These are phyloP conservation scores for Hemicrepidius hirtus DNA, from an alignment of 2,888 invertebrate species.

Conservation along the genomic window DNA sequence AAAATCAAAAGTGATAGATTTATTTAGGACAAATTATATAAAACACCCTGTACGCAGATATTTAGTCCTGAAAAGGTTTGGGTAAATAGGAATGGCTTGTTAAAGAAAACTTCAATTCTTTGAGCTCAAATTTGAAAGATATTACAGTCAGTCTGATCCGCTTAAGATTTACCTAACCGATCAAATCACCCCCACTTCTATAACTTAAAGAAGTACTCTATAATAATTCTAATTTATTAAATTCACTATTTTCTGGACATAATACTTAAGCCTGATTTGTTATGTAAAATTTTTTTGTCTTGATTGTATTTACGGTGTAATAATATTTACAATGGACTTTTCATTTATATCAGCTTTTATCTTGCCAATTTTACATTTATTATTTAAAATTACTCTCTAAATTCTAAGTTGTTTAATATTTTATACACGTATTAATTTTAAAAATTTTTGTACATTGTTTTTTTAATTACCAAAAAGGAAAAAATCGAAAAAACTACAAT, in stretches of 20 bases:
- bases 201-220: too few relatives aligned
- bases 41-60: too few relatives aligned
- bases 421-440: slow-evolving; percentile 18
- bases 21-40: too few relatives aligned
- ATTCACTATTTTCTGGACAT: not conserved
- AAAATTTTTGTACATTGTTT: slow-evolving; percentile 38
- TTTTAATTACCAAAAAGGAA: not conserved
- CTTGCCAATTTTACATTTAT: slow-evolving; percentile 24
- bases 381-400: slow-evolving; percentile 14
- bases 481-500: slow-evolving; percentile 12
- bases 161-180: too few relatives aligned
- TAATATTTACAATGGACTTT: slow-evolving; percentile 44
- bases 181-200: too few relatives aligned
- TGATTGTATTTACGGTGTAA: slow-evolving; percentile 25
- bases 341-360: not conserved
- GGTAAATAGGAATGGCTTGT: too few relatives aligned
- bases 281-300: slow-evolving; percentile 24
- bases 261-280: slow-evolving; percentile 8
- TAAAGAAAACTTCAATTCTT: too few relatives aligned
- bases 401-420: slow-evolving; percentile 16
- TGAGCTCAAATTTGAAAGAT: too few relatives aligned
- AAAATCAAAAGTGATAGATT: too few relatives aligned
- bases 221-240: not conserved
- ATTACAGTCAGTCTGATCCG: too few relatives aligned
- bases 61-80: too few relatives aligned